Conservation (phyloP, 2,888 invertebrate genomes). For the Limnephilus lunatus region DNA sequence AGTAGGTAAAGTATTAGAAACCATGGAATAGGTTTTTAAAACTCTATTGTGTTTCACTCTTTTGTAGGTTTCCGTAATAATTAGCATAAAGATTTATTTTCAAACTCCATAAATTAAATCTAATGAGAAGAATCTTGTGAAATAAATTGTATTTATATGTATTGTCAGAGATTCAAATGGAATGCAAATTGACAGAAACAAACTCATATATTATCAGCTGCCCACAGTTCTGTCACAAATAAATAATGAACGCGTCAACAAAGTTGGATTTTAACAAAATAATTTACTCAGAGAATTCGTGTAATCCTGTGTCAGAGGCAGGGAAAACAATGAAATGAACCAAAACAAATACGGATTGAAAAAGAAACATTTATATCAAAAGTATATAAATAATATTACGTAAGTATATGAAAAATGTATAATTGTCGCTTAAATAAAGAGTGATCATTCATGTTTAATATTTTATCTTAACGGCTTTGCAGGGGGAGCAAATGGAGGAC, state of each 20-base stretch:
- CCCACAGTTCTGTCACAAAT: conserved; percentile 52
- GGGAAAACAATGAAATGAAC: neutral
- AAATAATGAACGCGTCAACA: conserved; percentile 53
- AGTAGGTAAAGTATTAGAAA: neutral
- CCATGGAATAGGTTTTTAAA: neutral
- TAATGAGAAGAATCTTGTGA: neutral
- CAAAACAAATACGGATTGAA: neutral
- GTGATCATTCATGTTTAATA: conserved; percentile 26
- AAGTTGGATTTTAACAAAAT: conserved; percentile 39
- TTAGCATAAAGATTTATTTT: neutral
- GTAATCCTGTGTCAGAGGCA: neutral
- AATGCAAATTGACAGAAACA: conserved; percentile 58
- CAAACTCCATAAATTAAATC: neutral
- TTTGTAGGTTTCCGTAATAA: neutral
- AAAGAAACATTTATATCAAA: neutral
- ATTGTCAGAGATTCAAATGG: conserved; percentile 54
- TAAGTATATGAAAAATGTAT: neutral
- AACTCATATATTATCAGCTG: conserved; percentile 54
- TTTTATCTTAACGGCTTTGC: neutral
- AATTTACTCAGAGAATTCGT: conserved; percentile 26
- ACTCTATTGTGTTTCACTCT: neutral
- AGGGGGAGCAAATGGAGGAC: conserved; percentile 29
- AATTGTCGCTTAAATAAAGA: neutral
- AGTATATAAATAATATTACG: neutral
- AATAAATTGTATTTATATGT: conserved; percentile 16